Evolutionary conservation across 2,888 invertebrate genomes (phyloP).

Genomic region (Ophion costatus): DNA sequence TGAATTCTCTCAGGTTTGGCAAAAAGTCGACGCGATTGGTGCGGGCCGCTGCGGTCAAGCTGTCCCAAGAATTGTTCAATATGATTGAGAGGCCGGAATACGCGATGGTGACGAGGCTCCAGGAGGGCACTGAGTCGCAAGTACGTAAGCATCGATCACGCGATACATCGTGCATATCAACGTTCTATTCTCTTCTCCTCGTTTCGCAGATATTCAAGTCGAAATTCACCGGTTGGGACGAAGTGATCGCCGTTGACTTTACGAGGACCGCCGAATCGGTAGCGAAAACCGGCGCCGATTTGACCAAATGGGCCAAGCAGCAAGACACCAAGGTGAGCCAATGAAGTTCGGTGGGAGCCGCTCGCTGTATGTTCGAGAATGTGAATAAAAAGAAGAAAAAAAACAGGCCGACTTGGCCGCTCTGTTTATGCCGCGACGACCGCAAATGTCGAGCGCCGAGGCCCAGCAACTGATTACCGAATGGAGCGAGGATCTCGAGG

Average conservation of each 20-base stretch:
- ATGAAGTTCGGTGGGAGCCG: conserved; percentile 38
- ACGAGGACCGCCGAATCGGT: conserved; percentile 99
- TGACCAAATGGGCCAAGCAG: conserved; percentile 95
- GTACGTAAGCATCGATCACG: conserved; percentile 80
- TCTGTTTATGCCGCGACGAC: conserved; percentile 97
- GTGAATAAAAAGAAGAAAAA: conserved; percentile 72
- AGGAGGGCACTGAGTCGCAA: conserved; percentile 96
- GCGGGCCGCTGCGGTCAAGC: conserved; percentile 96
- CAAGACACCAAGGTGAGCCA: conserved; percentile 91
- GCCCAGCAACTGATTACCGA: conserved; percentile 95
- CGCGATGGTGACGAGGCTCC: conserved; percentile 94
- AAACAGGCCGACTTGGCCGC: conserved; percentile 95
- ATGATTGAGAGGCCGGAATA: conserved; percentile 96
- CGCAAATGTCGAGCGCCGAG: conserved; percentile 92
- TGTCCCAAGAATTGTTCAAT: conserved; percentile 97
- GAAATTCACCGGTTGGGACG: conserved; percentile 99
- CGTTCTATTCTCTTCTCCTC: background rate
- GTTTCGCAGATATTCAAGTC: conserved; percentile 93
- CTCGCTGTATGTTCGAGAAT: conserved; percentile 10
- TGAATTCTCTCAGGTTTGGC: conserved; percentile 90
- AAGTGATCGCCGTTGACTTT: conserved; percentile 99
- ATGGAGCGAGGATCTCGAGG: conserved; percentile 99
- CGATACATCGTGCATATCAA: background rate
- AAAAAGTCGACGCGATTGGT: conserved; percentile 98
- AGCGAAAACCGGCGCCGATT: conserved; percentile 97